Evolutionary conservation across 1,140 invertebrate species (phyloP).

Genomic region (Goniozus legneri): DNA sequence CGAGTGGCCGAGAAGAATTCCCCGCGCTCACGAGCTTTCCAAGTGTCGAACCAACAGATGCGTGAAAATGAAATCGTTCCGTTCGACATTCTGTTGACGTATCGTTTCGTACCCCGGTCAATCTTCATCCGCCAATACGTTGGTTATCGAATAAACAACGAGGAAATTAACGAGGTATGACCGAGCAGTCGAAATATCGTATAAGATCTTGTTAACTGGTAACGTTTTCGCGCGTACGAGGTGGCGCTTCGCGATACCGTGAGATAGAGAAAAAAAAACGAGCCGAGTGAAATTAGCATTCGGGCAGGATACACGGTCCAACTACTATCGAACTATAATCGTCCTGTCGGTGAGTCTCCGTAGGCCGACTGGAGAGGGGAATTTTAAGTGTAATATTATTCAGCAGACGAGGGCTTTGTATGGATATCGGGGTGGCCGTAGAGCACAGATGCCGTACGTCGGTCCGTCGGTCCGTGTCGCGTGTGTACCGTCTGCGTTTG

Average conservation of each 20-base stretch:
- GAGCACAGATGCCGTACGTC: slow-evolving; percentile 51
- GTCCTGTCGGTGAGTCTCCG: slow-evolving; percentile 48
- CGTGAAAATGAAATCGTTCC: too few species aligned
- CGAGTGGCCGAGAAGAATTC: too few species aligned
- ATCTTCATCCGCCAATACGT: slow-evolving; percentile 1
- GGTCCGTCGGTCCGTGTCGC: slow-evolving; percentile 18
- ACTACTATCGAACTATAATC: slow-evolving; percentile 57
- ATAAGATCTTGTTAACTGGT: too few species aligned
- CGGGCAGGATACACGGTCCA: slow-evolving; percentile 55
- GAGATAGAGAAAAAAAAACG: background rate
- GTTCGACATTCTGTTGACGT: too few species aligned
- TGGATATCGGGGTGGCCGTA: slow-evolving; percentile 47
- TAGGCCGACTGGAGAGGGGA: too few species aligned
- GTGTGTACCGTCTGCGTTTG: slow-evolving; percentile 15
- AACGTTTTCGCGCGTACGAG: too few species aligned
- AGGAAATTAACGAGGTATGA: too few species aligned
- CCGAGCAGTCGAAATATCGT: too few species aligned
- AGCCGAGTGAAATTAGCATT: slow-evolving; percentile 49
- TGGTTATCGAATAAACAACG: too few species aligned
- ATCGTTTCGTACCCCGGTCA: slow-evolving; percentile 15
- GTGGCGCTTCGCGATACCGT: too few species aligned
- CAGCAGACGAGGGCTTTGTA: slow-evolving; percentile 54
- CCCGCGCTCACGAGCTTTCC: slow-evolving; percentile 3
- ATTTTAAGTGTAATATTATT: slow-evolving; percentile 57
- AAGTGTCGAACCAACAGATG: too few species aligned